Conservation (phyloP, 2,888 invertebrate genomes). For the Melolontha melolontha region DNA sequence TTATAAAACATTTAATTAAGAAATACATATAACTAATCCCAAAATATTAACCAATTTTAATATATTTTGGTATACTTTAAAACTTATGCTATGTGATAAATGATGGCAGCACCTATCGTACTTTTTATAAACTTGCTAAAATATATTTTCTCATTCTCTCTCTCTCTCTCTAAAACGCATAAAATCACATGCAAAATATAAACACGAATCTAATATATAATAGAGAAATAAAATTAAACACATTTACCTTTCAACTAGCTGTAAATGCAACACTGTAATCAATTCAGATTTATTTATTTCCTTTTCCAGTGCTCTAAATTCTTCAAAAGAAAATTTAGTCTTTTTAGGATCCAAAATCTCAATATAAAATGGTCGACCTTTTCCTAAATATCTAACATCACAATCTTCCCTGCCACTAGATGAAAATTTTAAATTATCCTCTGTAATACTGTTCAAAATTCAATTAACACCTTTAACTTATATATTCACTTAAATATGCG, state of each 20-base stretch:
- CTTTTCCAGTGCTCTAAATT: conserved; percentile 70
- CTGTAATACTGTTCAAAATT: conserved; percentile 48
- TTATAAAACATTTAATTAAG: too few species aligned
- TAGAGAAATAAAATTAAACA: too few species aligned
- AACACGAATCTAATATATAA: too few species aligned
- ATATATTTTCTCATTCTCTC: too few species aligned
- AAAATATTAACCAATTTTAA: too few species aligned
- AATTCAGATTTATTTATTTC: conserved; percentile 72
- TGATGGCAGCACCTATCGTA: too few species aligned
- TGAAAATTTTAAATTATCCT: conserved; percentile 74
- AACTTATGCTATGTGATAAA: too few species aligned
- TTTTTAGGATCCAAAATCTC: conserved; percentile 80
- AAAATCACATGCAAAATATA: too few species aligned
- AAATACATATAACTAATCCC: too few species aligned
- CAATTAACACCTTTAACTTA: conserved; percentile 2
- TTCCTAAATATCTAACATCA: conserved; percentile 93
- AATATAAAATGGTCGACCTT: conserved; percentile 92
- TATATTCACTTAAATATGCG: background rate
- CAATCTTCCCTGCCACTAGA: conserved; percentile 97
- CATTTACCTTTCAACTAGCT: conserved; percentile 74
- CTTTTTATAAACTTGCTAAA: too few species aligned
- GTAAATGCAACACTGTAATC: conserved; percentile 73
- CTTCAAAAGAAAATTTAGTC: conserved; percentile 66
- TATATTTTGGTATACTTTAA: too few species aligned
- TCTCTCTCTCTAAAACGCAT: too few species aligned